phyloP scores from a whole-genome alignment of 2,797 vertebrate genomes.

The Enteromius afrohamiltoni region DNA sequence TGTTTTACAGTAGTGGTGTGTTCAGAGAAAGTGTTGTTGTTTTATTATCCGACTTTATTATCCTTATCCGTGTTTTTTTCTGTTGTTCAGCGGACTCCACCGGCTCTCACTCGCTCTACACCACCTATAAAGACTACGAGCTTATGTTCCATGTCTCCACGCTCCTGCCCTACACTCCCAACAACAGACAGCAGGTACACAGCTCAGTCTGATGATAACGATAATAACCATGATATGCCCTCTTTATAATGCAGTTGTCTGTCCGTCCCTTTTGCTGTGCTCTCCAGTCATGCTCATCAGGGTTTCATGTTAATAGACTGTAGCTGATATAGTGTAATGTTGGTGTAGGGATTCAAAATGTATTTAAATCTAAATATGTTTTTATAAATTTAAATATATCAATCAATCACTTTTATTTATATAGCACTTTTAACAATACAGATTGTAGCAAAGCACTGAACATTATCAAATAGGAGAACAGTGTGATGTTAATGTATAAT shows the following conservation, averaged over 20 bases:
- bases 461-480: too few species aligned
- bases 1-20: too few species aligned
- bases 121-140: constrained; percentile 98
- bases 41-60: too few species aligned
- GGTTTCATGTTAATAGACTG: too few species aligned
- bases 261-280: background rate
- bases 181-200: constrained; percentile 85
- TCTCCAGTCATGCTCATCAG: too few species aligned
- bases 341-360: background rate
- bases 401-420: too few species aligned
- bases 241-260: background rate
- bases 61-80: too few species aligned
- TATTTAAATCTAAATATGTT: background rate
- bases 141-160: constrained; percentile 99
- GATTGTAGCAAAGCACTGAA: too few species aligned
- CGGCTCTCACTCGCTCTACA: constrained; percentile 96
- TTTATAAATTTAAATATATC: background rate
- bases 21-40: too few species aligned
- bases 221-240: background rate
- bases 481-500: too few species aligned
- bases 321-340: too few species aligned
- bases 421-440: too few species aligned
- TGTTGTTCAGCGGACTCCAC: constrained; percentile 89
- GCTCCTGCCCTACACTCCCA: constrained; percentile 95
- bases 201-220: background rate